phyloP scores from a whole-genome alignment of 2,888 invertebrate genomes.

The Augiades crinisus region DNA sequence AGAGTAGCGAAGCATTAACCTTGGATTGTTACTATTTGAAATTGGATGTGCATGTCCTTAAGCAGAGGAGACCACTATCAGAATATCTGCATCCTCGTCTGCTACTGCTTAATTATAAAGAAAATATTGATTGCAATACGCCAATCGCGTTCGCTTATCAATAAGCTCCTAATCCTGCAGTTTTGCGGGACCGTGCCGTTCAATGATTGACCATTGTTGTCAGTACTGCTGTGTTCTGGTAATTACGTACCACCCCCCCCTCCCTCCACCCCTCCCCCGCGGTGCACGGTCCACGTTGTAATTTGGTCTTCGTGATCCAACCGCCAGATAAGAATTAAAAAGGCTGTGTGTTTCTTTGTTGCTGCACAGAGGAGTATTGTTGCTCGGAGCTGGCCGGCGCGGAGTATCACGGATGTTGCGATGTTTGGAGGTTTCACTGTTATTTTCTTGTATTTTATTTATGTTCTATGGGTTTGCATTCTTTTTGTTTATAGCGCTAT shows the following conservation, averaged over 20 bases:
- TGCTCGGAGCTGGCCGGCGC: constrained; percentile 15
- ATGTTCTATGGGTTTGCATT: constrained; percentile 7
- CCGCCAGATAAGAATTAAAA: constrained; percentile 38
- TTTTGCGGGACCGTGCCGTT: constrained; percentile 26
- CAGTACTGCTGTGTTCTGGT: constrained; percentile 27
- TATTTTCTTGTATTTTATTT: constrained; percentile 5
- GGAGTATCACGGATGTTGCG: constrained; percentile 15
- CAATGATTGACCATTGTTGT: constrained; percentile 36
- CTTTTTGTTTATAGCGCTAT: constrained; percentile 1
- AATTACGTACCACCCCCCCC: constrained; percentile 30
- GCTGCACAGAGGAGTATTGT: constrained; percentile 29
- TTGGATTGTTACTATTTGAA: no score
- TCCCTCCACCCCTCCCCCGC: neutral
- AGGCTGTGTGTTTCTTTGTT: constrained; percentile 37
- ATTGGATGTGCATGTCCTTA: no score
- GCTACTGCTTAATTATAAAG: no score
- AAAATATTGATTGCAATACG: neutral
- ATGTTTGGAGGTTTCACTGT: neutral
- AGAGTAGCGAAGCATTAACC: no score
- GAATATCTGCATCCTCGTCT: no score
- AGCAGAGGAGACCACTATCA: no score
- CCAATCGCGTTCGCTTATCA: constrained; percentile 4
- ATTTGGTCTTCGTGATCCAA: constrained; percentile 36
- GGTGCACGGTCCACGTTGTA: constrained; percentile 32
- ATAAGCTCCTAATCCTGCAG: neutral